Conservation (phyloP, 1,140 invertebrate genomes). For the Hyles vespertilio region DNA sequence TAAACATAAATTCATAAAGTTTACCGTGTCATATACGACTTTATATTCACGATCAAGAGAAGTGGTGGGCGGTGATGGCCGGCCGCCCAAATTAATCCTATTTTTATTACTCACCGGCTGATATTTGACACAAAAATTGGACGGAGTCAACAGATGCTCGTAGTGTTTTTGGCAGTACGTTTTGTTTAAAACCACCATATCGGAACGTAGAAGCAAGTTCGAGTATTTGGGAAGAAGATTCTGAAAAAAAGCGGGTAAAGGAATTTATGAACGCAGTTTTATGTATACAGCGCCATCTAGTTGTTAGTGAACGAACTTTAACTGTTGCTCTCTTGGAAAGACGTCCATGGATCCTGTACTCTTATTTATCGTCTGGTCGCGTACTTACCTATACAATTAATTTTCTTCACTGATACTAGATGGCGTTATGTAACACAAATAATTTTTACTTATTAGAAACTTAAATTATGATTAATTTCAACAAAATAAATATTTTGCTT, state of each 20-base stretch:
- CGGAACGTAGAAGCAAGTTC: conserved; percentile 30
- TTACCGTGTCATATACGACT: background rate
- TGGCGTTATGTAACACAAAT: background rate
- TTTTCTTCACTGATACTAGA: background rate
- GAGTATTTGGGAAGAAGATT: conserved; percentile 27
- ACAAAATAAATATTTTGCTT: no score
- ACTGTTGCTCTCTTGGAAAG: background rate
- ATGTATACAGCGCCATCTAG: conserved; percentile 5
- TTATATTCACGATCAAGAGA: background rate
- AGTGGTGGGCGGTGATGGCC: background rate
- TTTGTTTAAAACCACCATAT: conserved; percentile 38
- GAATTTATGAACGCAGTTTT: background rate
- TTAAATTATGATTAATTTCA: no score
- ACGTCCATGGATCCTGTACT: background rate
- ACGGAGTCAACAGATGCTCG: conserved; percentile 29
- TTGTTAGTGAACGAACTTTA: background rate
- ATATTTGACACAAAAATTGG: conserved; percentile 49
- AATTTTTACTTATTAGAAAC: no score
- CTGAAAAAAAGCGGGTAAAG: conserved; percentile 20
- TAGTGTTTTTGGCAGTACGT: conserved; percentile 27
- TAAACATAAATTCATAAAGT: background rate
- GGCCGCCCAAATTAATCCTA: background rate
- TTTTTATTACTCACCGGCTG: conserved; percentile 32
- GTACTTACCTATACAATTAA: no score
- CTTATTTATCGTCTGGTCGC: no score